A percentile compares a stretch with the other conserved stretches of the same genome.
phyloP scores from a whole-genome alignment of 2,888 invertebrate genomes.

The Chaetogeoica ovagalla region DNA sequence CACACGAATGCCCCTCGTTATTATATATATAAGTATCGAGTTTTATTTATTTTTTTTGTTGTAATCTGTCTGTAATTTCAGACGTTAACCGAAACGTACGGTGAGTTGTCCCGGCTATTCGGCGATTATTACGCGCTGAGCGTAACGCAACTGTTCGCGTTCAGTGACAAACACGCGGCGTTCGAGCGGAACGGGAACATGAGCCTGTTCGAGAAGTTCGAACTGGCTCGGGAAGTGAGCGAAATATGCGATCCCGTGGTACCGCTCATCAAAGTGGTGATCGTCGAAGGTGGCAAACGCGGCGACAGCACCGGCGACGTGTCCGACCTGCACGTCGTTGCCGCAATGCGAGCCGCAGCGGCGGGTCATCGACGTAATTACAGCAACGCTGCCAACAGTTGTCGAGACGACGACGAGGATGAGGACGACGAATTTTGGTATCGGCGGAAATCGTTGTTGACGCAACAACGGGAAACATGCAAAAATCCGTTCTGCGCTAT shows the following conservation, averaged over 20 bases:
- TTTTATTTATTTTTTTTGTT: too few species aligned
- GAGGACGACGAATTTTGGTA: background rate
- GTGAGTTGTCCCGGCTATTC: constrained; percentile 41
- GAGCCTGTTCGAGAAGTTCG: constrained; percentile 50
- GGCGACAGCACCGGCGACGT: background rate
- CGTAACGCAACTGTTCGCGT: constrained; percentile 46
- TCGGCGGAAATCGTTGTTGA: background rate
- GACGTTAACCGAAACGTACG: constrained; percentile 46
- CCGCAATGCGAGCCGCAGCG: constrained; percentile 10
- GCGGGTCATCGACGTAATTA: background rate
- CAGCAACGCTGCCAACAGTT: background rate
- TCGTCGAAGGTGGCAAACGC: constrained; percentile 38
- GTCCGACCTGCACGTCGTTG: constrained; percentile 29
- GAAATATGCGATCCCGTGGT: constrained; percentile 50
- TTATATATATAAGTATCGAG: too few species aligned
- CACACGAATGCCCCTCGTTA: too few species aligned
- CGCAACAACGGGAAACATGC: background rate
- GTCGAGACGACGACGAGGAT: background rate
- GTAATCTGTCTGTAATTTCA: background rate
- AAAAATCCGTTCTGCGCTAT: constrained; percentile 42
- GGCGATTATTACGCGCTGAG: constrained; percentile 50
- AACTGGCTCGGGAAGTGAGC: constrained; percentile 45
- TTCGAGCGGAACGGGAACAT: constrained; percentile 52
- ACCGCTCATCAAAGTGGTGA: constrained; percentile 48
- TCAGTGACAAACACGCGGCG: constrained; percentile 51